phyloP scores from a whole-genome alignment of 2,888 invertebrate species.

The Agrilus mali region DNA sequence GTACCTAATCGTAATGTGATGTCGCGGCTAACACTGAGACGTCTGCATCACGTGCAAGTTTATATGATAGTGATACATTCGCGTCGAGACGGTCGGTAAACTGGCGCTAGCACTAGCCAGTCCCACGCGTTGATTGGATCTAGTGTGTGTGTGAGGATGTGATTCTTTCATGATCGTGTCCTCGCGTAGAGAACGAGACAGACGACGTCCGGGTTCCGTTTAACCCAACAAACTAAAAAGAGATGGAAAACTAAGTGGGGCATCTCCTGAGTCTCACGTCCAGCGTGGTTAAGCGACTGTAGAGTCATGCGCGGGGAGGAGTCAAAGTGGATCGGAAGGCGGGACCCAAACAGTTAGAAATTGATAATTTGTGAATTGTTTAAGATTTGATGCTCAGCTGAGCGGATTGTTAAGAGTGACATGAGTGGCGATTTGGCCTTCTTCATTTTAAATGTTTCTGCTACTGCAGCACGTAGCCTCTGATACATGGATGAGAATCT shows the following conservation, averaged over 20 bases:
- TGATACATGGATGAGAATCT: too few species aligned
- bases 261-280: slow-evolving; percentile 22
- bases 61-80: slow-evolving; percentile 32
- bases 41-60: slow-evolving; percentile 32
- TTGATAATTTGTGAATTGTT: slow-evolving; percentile 38
- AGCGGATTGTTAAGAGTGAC: slow-evolving; percentile 11
- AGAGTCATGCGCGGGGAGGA: slow-evolving; percentile 33
- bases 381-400: slow-evolving; percentile 33
- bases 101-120: slow-evolving; percentile 36
- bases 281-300: slow-evolving; percentile 21
- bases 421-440: too few species aligned
- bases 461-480: too few species aligned
- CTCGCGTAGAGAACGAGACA: slow-evolving; percentile 8
- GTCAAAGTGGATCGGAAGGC: slow-evolving; percentile 28
- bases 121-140: slow-evolving; percentile 47
- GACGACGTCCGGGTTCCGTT: slow-evolving; percentile 13
- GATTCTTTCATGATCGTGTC: slow-evolving; percentile 18
- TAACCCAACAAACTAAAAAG: slow-evolving; percentile 15
- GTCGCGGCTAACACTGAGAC: too few species aligned
- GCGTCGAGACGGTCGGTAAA: slow-evolving; percentile 31
- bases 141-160: slow-evolving; percentile 32
- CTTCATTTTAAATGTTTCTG: too few species aligned
- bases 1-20: too few species aligned
- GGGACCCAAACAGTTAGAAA: slow-evolving; percentile 28
- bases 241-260: slow-evolving; percentile 22